These are phyloP conservation scores for Bathynomus jamesi DNA, from an alignment of 1,140 invertebrate species.

Conservation along the genomic window DNA sequence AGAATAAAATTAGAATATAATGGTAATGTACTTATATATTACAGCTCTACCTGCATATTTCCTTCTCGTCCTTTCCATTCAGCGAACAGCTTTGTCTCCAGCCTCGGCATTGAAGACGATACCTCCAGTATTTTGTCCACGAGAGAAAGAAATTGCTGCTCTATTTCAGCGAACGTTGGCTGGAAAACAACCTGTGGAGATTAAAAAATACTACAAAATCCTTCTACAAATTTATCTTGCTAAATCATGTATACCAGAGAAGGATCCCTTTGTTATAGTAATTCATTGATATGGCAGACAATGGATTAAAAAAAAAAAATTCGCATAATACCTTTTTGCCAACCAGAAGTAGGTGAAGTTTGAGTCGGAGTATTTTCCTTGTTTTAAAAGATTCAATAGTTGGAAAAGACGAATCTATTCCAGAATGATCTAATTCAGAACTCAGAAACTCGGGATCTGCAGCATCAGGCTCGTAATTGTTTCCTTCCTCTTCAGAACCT, in stretches of 20 bases:
- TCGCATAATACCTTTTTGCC: conserved; percentile 6
- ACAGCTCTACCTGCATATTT: conserved; percentile 50
- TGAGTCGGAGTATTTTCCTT: conserved; percentile 8
- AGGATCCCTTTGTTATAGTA: background rate
- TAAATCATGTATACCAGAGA: background rate
- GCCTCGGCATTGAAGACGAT: conserved; percentile 57
- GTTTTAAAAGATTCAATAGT: background rate
- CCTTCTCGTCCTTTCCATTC: conserved; percentile 48
- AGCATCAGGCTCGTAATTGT: background rate
- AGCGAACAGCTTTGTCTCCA: conserved; percentile 62
- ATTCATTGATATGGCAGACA: background rate
- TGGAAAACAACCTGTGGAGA: conserved; percentile 59
- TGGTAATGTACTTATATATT: too few relatives aligned
- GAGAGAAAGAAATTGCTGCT: conserved; percentile 58
- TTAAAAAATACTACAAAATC: background rate
- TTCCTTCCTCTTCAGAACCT: background rate
- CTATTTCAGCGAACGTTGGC: conserved; percentile 66
- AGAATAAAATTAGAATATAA: too few relatives aligned
- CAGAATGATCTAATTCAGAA: too few relatives aligned
- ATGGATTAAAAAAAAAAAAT: background rate
- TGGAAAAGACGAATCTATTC: background rate
- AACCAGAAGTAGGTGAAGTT: conserved; percentile 13
- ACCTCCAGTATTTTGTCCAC: conserved; percentile 64
- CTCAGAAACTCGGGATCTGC: background rate
- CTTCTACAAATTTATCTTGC: background rate